Evolutionary conservation across 2,888 invertebrate species (phyloP).

Genomic region (Lithosia quadra): DNA sequence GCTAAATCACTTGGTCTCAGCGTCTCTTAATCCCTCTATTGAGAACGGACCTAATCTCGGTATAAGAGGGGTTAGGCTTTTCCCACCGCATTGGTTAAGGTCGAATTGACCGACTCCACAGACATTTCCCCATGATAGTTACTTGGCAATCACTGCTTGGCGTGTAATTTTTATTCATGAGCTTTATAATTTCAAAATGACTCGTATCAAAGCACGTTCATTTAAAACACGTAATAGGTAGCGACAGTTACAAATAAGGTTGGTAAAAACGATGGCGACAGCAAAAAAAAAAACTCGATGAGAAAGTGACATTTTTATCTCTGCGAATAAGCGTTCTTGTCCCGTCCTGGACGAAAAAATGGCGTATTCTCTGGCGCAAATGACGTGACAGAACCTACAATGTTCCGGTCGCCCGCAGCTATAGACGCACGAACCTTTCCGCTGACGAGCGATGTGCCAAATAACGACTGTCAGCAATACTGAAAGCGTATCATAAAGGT

Average conservation of each 20-base stretch:
- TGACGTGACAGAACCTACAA: constrained; percentile 58
- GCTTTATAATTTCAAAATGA: constrained; percentile 4
- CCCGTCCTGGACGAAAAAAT: constrained; percentile 53
- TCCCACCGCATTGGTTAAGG: not conserved
- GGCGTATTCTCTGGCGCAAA: constrained; percentile 57
- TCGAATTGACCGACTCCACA: not conserved
- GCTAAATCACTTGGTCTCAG: not conserved
- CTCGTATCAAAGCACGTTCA: constrained; percentile 16
- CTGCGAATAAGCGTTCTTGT: constrained; percentile 54
- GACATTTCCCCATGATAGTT: not conserved
- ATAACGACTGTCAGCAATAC: constrained; percentile 58
- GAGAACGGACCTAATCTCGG: not conserved
- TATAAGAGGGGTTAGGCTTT: not conserved
- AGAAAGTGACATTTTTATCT: constrained; percentile 62
- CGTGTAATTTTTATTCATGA: not conserved
- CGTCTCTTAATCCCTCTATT: not conserved
- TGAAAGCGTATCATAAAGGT: constrained; percentile 54
- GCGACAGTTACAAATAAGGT: constrained; percentile 49
- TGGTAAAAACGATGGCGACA: constrained; percentile 43
- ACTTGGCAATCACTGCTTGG: not conserved
- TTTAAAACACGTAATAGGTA: constrained; percentile 38
- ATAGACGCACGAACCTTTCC: constrained; percentile 60
- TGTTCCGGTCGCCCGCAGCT: constrained; percentile 65
- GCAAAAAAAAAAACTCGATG: constrained; percentile 50
- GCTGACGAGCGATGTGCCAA: constrained; percentile 54